phyloP scores from a whole-genome alignment of 2,797 vertebrate genomes.

The Pangasius krempfi region DNA sequence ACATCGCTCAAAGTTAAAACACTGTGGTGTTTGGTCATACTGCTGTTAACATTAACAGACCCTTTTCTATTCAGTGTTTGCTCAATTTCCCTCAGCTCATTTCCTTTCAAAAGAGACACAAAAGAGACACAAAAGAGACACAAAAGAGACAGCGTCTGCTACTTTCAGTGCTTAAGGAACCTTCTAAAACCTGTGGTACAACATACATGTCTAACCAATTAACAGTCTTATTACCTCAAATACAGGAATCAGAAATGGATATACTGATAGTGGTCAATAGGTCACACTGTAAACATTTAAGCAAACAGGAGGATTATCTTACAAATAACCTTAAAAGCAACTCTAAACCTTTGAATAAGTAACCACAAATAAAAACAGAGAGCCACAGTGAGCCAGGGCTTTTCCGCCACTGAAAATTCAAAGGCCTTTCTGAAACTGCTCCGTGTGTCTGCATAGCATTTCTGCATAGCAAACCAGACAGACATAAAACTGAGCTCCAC shows the following conservation, averaged over 20 bases:
- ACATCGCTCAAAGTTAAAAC: neutral
- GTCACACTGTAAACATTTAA: neutral
- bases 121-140: neutral
- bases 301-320: neutral
- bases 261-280: neutral
- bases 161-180: neutral
- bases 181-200: neutral
- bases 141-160: neutral
- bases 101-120: constrained; percentile 43
- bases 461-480: neutral
- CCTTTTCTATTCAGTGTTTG: constrained; percentile 23
- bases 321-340: neutral
- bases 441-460: no score
- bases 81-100: constrained; percentile 37
- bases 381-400: neutral
- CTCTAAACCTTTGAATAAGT: neutral
- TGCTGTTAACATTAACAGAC: constrained; percentile 18
- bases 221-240: neutral
- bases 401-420: neutral
- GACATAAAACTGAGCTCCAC: neutral
- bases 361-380: neutral
- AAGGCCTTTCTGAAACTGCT: neutral
- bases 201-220: neutral
- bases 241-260: neutral
- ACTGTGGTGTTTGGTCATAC: neutral